These are phyloP conservation scores for Lycocorax pyrrhopterus DNA, from an alignment of 2,113 vertebrate genomes.

Conservation along the genomic window DNA sequence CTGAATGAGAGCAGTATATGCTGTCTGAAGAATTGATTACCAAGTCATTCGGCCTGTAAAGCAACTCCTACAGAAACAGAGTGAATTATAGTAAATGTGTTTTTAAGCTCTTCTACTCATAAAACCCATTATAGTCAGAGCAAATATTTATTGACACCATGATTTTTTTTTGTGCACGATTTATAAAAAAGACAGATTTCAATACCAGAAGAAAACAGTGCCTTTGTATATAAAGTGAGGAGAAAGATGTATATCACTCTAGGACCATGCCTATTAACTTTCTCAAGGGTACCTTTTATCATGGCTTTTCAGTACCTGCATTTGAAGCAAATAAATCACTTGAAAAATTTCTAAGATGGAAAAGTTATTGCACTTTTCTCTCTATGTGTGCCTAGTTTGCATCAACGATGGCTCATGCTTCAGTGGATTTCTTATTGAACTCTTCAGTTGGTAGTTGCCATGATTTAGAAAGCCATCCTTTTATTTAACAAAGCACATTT, in stretches of 20 bases:
- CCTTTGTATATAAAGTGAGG: background rate
- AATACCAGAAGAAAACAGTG: background rate
- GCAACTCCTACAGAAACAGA: background rate
- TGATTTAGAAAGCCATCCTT: background rate
- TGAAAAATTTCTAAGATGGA: background rate
- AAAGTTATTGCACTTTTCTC: background rate
- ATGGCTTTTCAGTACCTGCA: background rate
- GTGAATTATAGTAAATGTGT: background rate
- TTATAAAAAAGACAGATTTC: background rate
- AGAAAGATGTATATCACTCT: background rate
- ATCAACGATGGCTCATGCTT: background rate
- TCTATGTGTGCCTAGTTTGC: background rate
- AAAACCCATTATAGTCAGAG: background rate
- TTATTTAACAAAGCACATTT: background rate
- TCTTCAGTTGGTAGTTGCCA: background rate
- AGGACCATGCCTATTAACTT: background rate
- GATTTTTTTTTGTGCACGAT: background rate
- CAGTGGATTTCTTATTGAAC: background rate
- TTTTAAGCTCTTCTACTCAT: background rate
- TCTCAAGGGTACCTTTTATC: background rate
- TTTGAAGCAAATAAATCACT: constrained; percentile 8
- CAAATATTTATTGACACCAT: background rate
- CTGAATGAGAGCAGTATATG: background rate
- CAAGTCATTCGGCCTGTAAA: background rate
- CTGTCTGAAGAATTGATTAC: background rate